These are phyloP conservation scores for Callosobruchus maculatus DNA, from an alignment of 2,888 invertebrate species.

Conservation along the genomic window DNA sequence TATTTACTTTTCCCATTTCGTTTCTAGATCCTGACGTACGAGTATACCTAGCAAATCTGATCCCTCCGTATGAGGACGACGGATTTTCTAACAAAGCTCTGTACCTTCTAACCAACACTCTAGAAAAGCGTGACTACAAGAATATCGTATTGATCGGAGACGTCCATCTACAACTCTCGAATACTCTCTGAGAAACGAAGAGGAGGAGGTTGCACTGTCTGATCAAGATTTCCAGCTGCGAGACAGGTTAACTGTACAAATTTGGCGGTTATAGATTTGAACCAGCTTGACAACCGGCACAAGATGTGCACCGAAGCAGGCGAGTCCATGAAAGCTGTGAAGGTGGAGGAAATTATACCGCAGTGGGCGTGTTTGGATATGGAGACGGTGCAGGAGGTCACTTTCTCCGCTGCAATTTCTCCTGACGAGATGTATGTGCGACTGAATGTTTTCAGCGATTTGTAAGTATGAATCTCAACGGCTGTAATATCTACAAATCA, in stretches of 20 bases:
- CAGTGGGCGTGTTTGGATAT: conserved; percentile 55
- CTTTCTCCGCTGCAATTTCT: conserved; percentile 48
- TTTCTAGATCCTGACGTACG: conserved; percentile 33
- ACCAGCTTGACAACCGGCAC: conserved; percentile 46
- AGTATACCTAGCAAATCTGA: conserved; percentile 36
- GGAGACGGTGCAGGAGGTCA: conserved; percentile 45
- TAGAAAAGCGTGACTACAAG: conserved; percentile 27
- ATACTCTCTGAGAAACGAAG: conserved; percentile 60
- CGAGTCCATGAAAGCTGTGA: conserved; percentile 6
- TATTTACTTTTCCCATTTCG: background rate
- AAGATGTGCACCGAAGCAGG: conserved; percentile 48
- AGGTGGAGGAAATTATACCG: conserved; percentile 26
- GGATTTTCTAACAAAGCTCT: conserved; percentile 30
- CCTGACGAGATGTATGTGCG: conserved; percentile 54
- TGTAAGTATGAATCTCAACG: conserved; percentile 35
- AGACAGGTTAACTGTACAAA: conserved; percentile 51
- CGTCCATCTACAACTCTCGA: conserved; percentile 57
- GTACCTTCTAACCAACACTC: conserved; percentile 14
- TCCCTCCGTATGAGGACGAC: conserved; percentile 39
- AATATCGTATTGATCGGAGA: conserved; percentile 45
- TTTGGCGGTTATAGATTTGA: conserved; percentile 35
- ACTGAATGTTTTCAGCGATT: conserved; percentile 49
- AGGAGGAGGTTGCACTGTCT: conserved; percentile 52
- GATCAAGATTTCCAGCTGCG: conserved; percentile 54
- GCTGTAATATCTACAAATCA: no score